Evolutionary conservation across 2,113 vertebrate genomes (phyloP).

Genomic region (Mesitornis unicolor): DNA sequence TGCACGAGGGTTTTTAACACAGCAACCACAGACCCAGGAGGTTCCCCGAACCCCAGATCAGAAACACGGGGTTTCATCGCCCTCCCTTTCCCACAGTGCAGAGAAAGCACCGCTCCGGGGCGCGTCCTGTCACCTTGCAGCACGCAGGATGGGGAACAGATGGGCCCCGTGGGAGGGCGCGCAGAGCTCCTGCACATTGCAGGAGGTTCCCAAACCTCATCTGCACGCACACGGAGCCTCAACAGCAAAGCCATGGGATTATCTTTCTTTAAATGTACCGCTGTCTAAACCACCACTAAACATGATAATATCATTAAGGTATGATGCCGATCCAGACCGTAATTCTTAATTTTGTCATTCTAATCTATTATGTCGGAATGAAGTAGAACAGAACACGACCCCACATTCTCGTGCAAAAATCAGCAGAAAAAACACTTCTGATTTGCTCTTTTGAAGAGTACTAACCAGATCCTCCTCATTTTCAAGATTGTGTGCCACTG

Average conservation of each 20-base stretch:
- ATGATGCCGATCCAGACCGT: background rate
- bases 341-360: background rate
- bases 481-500: background rate
- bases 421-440: background rate
- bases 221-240: conserved; percentile 12
- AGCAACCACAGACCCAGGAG: fast-evolving
- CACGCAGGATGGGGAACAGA: too few species aligned
- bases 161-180: conserved; percentile 38
- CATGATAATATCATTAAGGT: background rate
- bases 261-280: background rate
- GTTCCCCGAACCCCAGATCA: background rate
- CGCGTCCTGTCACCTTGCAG: background rate
- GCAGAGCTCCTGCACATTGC: background rate
- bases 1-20: too few species aligned
- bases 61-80: background rate
- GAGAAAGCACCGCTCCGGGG: background rate
- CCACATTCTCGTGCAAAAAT: background rate
- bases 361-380: background rate
- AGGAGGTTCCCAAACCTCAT: conserved; percentile 47
- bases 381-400: background rate
- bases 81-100: background rate
- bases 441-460: background rate
- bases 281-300: background rate
- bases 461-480: background rate
- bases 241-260: background rate